A percentile compares a stretch with the other conserved stretches of the same genome.
These are phyloP conservation scores for Xanthostigma xanthostigma DNA, from an alignment of 2,888 invertebrate genomes.

Conservation along the genomic window DNA sequence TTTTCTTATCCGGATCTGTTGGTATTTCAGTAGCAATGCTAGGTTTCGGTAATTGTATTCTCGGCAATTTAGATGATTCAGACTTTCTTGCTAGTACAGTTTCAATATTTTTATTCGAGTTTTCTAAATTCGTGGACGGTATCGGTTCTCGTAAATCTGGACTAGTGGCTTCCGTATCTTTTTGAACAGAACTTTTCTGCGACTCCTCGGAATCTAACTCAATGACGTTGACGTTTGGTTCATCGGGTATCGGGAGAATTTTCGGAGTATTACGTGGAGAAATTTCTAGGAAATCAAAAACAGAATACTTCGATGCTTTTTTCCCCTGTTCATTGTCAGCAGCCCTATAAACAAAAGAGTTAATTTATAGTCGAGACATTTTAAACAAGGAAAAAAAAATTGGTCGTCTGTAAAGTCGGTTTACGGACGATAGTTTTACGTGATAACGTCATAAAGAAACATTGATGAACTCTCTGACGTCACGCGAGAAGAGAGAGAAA, in stretches of 20 bases:
- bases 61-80: not conserved
- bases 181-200: slow-evolving; percentile 36
- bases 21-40: slow-evolving; percentile 1
- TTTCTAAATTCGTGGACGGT: not conserved
- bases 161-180: slow-evolving; percentile 26
- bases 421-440: too few species aligned
- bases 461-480: too few species aligned
- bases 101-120: not conserved
- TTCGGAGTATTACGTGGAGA: not conserved
- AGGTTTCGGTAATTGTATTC: slow-evolving; percentile 1
- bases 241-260: not conserved
- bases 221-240: not conserved
- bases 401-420: too few species aligned
- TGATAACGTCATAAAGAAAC: too few species aligned
- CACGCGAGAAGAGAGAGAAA: too few species aligned
- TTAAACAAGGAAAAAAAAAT: slow-evolving; percentile 1
- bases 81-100: not conserved
- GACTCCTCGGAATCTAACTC: slow-evolving; percentile 31
- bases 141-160: slow-evolving; percentile 15
- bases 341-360: slow-evolving; percentile 25
- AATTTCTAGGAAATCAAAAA: slow-evolving; percentile 61
- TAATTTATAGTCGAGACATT: not conserved
- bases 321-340: slow-evolving; percentile 33
- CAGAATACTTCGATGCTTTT: slow-evolving; percentile 51
- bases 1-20: slow-evolving; percentile 38